Base-by-base conservation (phyloP, 2,797 vertebrate genomes). In the Centropyge bicolor region DNA sequence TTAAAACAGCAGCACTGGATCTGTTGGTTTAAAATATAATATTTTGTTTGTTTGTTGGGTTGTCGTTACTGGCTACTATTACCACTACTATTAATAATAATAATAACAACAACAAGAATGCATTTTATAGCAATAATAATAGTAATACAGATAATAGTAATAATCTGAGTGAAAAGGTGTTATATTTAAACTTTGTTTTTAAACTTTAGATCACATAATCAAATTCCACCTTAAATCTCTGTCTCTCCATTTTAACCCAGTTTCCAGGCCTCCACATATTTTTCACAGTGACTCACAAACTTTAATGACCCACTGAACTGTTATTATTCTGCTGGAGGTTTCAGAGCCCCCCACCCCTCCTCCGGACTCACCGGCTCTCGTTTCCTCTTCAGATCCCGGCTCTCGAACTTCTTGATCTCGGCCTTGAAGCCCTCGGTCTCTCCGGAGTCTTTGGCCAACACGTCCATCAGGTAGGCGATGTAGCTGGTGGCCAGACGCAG, bases 371-470 rank as follows among this genome's bases (percentile, higher is more conserved):
- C 97, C 96, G 91, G 87, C 82, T 98, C 97, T 49, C 97, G 92
- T 94, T 97, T 98, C 91, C 97, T 89, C 89, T 98, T 98, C 91
- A 95, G 89, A 73, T 98, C 97, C 43, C 96, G 92, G 83, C 93
- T 93, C 69, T 99, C 97, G 43, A 93, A 94, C 83, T 98, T 98
- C 94, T 98, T 98, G 83, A 99, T 95, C 51, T 99, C 97, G 70
- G 97, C 98, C 93, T 97, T 98, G 88, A 99, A 99, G 70, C 96
- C 97, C 83, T 97, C 97, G 1, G 97, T 95, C 81, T 96, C 96
- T 1, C 96, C 97, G 59, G 95, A 93, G 92, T 98, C 98, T 85
- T 97, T 98, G 86, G 97, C 97, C 93, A 99, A 92, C 72, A 98
- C 97, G 81, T 97, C 97, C 97, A 97, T 97, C 86, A 97, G 92